Conservation (phyloP, 1,140 invertebrate genomes). For the Meloidogyne chitwoodi region DNA sequence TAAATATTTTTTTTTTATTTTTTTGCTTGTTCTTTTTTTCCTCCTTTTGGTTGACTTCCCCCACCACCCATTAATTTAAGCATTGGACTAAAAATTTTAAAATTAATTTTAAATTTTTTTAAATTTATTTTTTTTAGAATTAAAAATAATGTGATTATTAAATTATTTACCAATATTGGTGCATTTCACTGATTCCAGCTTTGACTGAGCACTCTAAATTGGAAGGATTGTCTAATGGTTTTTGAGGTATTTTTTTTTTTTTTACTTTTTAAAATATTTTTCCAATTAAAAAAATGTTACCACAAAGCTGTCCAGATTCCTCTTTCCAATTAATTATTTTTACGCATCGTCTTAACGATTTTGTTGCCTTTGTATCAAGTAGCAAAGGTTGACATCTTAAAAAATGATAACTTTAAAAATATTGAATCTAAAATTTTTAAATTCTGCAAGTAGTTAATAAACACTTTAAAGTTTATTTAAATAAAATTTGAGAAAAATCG, state of each 20-base stretch:
- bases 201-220: conserved; percentile 44
- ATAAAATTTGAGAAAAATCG: no score
- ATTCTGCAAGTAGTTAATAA: not conserved
- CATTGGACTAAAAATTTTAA: conserved; percentile 7
- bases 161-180: conserved; percentile 16
- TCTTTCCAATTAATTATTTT: conserved; percentile 50
- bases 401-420: not conserved
- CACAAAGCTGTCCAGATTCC: conserved; percentile 49
- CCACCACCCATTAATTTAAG: conserved; percentile 16
- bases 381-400: conserved; percentile 48
- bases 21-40: not conserved
- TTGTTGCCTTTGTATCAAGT: conserved; percentile 46
- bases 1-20: not conserved
- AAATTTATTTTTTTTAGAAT: no score
- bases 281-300: not conserved
- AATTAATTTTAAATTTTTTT: not conserved
- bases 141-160: no score
- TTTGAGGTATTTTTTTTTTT: not conserved
- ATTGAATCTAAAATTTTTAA: not conserved
- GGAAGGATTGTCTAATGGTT: not conserved
- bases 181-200: conserved; percentile 32
- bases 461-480: not conserved
- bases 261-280: not conserved
- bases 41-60: not conserved
- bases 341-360: conserved; percentile 43